A percentile compares a stretch with the other conserved stretches of the same genome.
Conservation (phyloP, 1,140 invertebrate genomes). For the Harpegnathos saltator region DNA sequence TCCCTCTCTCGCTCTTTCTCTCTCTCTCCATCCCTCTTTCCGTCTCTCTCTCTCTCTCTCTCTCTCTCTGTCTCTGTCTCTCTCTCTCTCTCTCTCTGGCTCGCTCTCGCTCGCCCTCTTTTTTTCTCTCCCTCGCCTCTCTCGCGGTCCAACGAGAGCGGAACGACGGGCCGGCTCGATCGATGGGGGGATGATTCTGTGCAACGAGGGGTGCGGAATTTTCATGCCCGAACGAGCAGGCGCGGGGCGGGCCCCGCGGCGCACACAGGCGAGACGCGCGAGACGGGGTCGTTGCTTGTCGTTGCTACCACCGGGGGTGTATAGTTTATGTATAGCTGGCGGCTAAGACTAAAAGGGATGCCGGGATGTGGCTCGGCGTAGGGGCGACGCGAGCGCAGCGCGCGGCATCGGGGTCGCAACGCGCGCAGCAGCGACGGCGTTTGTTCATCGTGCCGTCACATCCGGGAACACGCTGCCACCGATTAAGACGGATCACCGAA, state of each 20-base stretch:
- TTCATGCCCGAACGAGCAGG: conserved; percentile 73
- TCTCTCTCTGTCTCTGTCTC: conserved; percentile 1
- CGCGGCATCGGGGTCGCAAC: conserved; percentile 35
- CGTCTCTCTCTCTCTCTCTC: not conserved
- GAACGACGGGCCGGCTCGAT: conserved; percentile 68
- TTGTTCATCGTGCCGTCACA: conserved; percentile 55
- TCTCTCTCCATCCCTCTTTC: not conserved
- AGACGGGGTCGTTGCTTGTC: conserved; percentile 67
- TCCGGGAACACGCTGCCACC: conserved; percentile 58
- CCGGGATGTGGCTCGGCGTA: conserved; percentile 11
- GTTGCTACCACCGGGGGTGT: conserved; percentile 44
- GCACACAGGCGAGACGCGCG: conserved; percentile 65
- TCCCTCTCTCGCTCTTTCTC: not conserved
- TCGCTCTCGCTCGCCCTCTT: not conserved
- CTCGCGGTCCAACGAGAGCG: conserved; percentile 59
- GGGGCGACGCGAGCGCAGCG: conserved; percentile 48
- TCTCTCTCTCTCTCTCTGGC: not conserved
- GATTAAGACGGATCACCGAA: conserved; percentile 59
- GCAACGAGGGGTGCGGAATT: conserved; percentile 77
- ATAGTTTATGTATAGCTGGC: conserved; percentile 72
- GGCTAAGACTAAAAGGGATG: conserved; percentile 74
- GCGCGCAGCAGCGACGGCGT: conserved; percentile 31
- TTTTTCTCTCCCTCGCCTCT: conserved; percentile 18
- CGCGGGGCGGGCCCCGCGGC: conserved; percentile 64
- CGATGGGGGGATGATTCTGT: conserved; percentile 73